phyloP scores from a whole-genome alignment of 2,797 vertebrate genomes.

The Lepilemur ruficaudatus region DNA sequence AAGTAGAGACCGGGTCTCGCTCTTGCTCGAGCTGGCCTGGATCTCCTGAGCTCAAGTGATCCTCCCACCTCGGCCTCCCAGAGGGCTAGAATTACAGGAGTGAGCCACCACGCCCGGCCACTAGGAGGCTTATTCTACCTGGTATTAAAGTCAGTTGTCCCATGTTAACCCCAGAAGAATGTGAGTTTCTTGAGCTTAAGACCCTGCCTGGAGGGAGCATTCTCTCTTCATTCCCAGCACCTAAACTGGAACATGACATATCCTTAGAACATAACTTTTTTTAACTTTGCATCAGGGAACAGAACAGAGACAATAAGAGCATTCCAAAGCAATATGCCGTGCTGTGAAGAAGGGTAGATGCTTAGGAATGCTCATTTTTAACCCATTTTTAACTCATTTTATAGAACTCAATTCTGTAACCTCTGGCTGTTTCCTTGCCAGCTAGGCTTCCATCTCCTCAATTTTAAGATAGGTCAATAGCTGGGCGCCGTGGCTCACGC shows the following conservation, averaged over 20 bases:
- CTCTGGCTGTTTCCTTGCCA: background rate
- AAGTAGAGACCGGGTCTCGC: fast-evolving
- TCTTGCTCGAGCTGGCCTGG: too few relatives aligned
- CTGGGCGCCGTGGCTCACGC: too few relatives aligned
- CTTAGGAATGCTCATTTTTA: background rate
- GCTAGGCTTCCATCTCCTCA: background rate
- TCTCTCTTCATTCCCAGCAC: background rate
- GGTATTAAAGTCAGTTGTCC: background rate
- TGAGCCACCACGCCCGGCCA: too few relatives aligned
- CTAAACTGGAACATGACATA: background rate
- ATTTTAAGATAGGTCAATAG: background rate
- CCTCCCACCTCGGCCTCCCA: too few relatives aligned
- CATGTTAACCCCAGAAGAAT: background rate
- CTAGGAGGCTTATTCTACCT: background rate
- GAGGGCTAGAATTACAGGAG: too few relatives aligned
- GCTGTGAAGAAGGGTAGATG: background rate
- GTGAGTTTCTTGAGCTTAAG: background rate
- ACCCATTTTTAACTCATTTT: background rate
- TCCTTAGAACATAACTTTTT: background rate
- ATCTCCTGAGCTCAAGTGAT: too few relatives aligned
- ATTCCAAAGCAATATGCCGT: background rate
- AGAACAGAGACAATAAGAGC: background rate
- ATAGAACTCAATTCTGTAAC: background rate
- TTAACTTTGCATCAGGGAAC: background rate
- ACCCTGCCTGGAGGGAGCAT: background rate